Evolutionary conservation across 2,888 invertebrate genomes (phyloP).

Genomic region (Platerodrilus igneus): DNA sequence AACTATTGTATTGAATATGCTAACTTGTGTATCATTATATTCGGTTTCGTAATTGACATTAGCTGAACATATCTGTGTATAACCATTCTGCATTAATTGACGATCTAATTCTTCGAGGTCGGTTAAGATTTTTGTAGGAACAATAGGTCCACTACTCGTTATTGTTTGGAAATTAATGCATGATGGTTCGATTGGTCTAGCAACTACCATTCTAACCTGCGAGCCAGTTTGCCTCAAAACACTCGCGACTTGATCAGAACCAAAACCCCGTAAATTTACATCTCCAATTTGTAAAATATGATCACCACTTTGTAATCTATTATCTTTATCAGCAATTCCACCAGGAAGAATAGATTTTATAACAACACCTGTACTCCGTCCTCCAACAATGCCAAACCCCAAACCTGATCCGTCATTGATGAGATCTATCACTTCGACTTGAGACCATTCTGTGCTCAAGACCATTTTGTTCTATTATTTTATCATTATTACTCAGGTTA

Average conservation of each 20-base stretch:
- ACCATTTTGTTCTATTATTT: constrained; percentile 51
- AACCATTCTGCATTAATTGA: constrained; percentile 74
- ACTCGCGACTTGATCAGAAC: constrained; percentile 64
- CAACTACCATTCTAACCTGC: constrained; percentile 85
- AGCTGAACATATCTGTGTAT: constrained; percentile 43
- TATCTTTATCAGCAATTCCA: constrained; percentile 94
- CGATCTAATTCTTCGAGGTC: constrained; percentile 88
- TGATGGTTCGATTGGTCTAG: constrained; percentile 83
- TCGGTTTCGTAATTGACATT: constrained; percentile 20
- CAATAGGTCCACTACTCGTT: constrained; percentile 75
- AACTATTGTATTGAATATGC: constrained; percentile 25
- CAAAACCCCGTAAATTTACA: constrained; percentile 75
- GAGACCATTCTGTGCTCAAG: constrained; percentile 99
- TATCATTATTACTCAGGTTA: too few species aligned
- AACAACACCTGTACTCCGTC: constrained; percentile 96
- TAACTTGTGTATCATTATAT: constrained; percentile 21
- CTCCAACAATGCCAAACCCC: constrained; percentile 98
- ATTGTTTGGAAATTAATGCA: constrained; percentile 71
- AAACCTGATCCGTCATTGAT: constrained; percentile 96
- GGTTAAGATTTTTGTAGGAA: constrained; percentile 86
- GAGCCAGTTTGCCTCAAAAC: constrained; percentile 65
- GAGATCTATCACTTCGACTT: constrained; percentile 97
- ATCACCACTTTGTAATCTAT: constrained; percentile 92
- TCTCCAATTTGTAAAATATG: constrained; percentile 95
- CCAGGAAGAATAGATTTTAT: constrained; percentile 97